Evolutionary conservation across 2,888 invertebrate species (phyloP), one percentile per base, ranked within the genome.

Genomic region (Volucella bombylans): DNA sequence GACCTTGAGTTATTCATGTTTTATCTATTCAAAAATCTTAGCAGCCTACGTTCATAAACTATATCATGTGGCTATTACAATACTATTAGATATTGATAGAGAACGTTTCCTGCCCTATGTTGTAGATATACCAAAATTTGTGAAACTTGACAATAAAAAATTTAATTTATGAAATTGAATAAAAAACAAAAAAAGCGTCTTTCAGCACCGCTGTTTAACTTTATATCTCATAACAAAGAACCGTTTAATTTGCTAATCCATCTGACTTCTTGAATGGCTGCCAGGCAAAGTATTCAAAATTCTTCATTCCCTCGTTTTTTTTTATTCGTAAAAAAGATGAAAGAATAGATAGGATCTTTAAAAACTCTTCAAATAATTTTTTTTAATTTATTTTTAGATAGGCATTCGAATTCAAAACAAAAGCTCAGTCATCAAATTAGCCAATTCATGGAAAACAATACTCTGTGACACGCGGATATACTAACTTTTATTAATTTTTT

Each of bases 281-380:
- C 23, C 47, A 57, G 38, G 41, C 18, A n/a, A 59, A 71, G 41
- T 23, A 14, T 43, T 15, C 49, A 31, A 31, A 4, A 10, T 38
- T 10, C 6, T 11, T 10, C 11, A 39, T 15, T 59, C 14, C 11
- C 31, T 31, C 31, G 11, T 55, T 18, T 41, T 43, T 59, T 62
- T 41, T 15, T 67, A 61, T 39, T 68, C 59, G 61, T 68, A 68
- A 15, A 45, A 49, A 76, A 68, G 61, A 76, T 76, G 61, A 76
- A 76, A 76, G 68, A 45, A 52, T 39, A 67, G 59, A 67, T 67
- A 52, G 61, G 57, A 74, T 74, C 49, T 47, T 23, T 31, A 57
- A 41, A 23, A 59, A 43, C 31, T 31, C 31, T 6, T 31, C 31
- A 50, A 45, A 10, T 11, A 8, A 47, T 14, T 11, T 52, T 55